A percentile compares a stretch with the other conserved stretches of the same genome.
Conservation (phyloP, 2,797 vertebrate genomes). For the Tarsius wallacei region DNA sequence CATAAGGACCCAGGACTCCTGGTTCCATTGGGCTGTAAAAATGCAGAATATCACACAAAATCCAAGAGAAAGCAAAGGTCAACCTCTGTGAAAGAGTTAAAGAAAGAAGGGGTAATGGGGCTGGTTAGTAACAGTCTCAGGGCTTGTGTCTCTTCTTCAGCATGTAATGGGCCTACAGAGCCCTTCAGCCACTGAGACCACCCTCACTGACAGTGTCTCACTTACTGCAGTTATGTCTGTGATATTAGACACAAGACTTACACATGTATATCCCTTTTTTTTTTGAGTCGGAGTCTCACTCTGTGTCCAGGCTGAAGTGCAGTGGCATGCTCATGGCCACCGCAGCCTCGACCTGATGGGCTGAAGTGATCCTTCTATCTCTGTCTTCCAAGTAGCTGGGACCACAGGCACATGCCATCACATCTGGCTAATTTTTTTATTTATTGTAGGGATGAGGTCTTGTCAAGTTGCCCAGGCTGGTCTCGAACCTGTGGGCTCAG, state of each 20-base stretch:
- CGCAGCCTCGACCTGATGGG: too few relatives aligned
- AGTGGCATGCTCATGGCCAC: too few relatives aligned
- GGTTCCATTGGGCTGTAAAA: neutral
- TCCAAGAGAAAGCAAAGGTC: neutral
- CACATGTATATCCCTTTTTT: neutral
- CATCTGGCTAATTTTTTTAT: too few relatives aligned
- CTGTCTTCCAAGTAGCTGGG: too few relatives aligned
- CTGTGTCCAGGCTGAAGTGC: too few relatives aligned
- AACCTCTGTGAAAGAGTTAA: neutral
- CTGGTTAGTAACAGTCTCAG: rapidly evolving
- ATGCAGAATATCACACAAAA: neutral
- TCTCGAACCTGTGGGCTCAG: too few relatives aligned
- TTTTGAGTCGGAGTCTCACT: too few relatives aligned
- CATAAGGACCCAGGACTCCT: neutral
- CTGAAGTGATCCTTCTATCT: too few relatives aligned
- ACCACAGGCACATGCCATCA: too few relatives aligned
- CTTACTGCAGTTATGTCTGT: neutral
- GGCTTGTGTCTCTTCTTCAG: neutral
- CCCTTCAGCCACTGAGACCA: neutral
- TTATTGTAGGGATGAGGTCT: too few relatives aligned
- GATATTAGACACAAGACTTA: neutral
- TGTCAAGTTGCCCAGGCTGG: too few relatives aligned
- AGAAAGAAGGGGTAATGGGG: neutral
- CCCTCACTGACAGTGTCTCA: neutral
- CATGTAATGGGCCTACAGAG: neutral